A percentile compares a stretch with the other conserved stretches of the same genome.
These are phyloP conservation scores for Candoia aspera DNA, from an alignment of 2,113 vertebrate species.

Conservation along the genomic window DNA sequence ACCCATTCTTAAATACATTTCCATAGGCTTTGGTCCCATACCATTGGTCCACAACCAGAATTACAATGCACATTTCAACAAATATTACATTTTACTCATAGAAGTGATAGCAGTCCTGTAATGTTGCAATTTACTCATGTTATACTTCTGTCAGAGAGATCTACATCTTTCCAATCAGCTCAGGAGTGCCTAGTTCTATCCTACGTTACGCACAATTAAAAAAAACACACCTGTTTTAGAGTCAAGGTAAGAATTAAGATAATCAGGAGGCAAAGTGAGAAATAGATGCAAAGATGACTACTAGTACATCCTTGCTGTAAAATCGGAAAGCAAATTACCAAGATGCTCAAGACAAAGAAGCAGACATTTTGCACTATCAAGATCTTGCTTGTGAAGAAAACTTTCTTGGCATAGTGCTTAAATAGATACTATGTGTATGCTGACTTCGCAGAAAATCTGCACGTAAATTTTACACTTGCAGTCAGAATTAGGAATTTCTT, in stretches of 20 bases:
- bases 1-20: neutral
- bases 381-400: neutral
- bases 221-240: neutral
- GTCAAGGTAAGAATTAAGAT: neutral
- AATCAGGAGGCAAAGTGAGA: neutral
- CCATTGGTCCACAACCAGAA: neutral
- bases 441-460: neutral
- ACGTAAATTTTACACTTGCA: neutral
- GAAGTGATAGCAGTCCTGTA: neutral
- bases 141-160: neutral
- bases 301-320: neutral
- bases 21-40: neutral
- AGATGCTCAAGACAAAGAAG: neutral
- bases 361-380: neutral
- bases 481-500: neutral
- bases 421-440: neutral
- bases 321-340: neutral
- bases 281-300: neutral
- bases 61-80: neutral
- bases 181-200: neutral
- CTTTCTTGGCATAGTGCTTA: neutral
- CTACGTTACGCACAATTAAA: neutral
- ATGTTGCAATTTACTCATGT: neutral
- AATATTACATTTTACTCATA: neutral
- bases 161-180: neutral